Evolutionary conservation across 2,888 invertebrate species (phyloP), one percentile per base, ranked within the genome.

Genomic region (Dioctria rufipes): DNA sequence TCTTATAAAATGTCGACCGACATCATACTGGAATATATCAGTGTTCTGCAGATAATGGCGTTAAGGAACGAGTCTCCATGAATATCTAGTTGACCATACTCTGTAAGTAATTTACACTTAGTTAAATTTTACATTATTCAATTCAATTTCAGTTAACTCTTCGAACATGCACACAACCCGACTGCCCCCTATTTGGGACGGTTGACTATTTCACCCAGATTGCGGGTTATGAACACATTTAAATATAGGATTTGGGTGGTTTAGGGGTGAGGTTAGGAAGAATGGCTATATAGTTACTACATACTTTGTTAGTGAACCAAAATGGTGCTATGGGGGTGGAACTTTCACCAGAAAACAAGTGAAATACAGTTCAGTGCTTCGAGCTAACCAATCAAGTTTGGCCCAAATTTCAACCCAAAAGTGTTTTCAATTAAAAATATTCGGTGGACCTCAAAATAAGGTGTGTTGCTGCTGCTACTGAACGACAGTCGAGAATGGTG

Each of bases 11-110:
- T 80, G 90, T 91, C 61, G 91, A 90, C 84, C 87, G 91, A 82
- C 90, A 90, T 84, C 90, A 90, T 83, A 90, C 90, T 8, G 91
- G 91, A 6, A 86, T 90, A 71, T 91, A 91, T 86, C 89, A 90
- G 84, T 91, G 91, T 82, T 90, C 90, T 8, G 91, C 91, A 54
- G 89, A 89, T 82, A 91, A 91, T 84, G 91, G 90, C 25, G 91
- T 91, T 6, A 90, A 91, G 54, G 90, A 90, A 80, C 89, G 90
- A 4, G 90, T 90, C 77, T 89, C 90, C 9, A 90, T 90, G 85
- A 90, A 90, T 85, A 90, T 91, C 84, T 89, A 90, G 80, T 86
- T 91, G 63, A 90, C 90, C 83, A 90, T 91, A 82, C 87, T 90
- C 84, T 91, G 91, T 91, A 88, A 90, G 90, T 88, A 80, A 81